Conservation (phyloP, 2,113 vertebrate genomes). For the Laticauda laticaudata region DNA sequence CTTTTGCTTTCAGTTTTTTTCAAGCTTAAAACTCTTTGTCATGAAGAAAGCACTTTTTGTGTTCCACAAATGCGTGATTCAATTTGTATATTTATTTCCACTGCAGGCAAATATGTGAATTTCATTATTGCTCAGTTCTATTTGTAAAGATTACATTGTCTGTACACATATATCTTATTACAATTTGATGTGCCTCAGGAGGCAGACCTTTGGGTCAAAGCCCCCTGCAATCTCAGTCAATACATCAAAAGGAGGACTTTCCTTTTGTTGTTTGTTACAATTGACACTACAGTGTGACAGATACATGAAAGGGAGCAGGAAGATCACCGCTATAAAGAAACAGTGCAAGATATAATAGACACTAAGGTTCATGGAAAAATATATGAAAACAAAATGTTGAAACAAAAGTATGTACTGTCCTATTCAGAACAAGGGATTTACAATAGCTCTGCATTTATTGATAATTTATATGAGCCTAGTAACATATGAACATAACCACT, state of each 20-base stretch:
- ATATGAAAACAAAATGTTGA: conserved; percentile 42
- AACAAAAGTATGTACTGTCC: conserved; percentile 43
- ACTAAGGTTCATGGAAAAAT: conserved; percentile 35
- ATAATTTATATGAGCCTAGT: conserved; percentile 62
- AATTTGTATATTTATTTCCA: neutral
- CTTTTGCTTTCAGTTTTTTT: neutral
- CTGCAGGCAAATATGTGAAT: neutral
- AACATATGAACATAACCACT: conserved; percentile 63
- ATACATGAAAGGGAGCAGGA: conserved; percentile 40
- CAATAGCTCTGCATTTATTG: conserved; percentile 52
- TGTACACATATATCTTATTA: neutral
- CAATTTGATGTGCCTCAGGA: conserved; percentile 27
- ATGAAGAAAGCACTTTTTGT: neutral
- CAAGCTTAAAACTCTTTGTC: neutral
- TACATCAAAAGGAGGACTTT: conserved; percentile 39
- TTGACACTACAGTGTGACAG: neutral
- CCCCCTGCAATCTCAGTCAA: conserved; percentile 16
- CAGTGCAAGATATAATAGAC: conserved; percentile 34
- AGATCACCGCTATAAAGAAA: conserved; percentile 40
- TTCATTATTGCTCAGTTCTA: neutral
- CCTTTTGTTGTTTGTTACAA: conserved; percentile 30
- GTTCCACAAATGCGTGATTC: neutral
- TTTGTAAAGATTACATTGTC: conserved; percentile 5
- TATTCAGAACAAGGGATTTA: conserved; percentile 50
- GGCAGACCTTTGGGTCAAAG: conserved; percentile 2